Conservation (phyloP, 1,140 invertebrate species). For the Sitodiplosis mosellana region DNA sequence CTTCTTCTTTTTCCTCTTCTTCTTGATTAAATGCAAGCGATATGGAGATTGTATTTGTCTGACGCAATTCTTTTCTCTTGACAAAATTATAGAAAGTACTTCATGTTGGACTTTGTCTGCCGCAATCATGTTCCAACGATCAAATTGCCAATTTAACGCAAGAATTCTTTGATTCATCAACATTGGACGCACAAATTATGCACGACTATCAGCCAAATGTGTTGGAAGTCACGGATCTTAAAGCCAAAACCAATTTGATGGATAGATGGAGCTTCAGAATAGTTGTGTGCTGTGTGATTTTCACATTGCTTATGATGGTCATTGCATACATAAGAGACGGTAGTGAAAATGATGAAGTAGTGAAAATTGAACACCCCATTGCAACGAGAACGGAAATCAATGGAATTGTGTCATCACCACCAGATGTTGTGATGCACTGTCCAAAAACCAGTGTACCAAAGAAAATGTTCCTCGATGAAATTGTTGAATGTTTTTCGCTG, state of each 20-base stretch:
- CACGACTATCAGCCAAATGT: conserved; percentile 19
- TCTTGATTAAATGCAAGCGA: too few species aligned
- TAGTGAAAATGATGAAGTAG: background rate
- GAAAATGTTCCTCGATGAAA: background rate
- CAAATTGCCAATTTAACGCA: conserved; percentile 17
- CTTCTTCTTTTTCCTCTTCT: too few species aligned
- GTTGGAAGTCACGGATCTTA: conserved; percentile 19
- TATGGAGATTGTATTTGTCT: too few species aligned
- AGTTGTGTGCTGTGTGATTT: conserved; percentile 10
- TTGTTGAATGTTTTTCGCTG: conserved; percentile 17
- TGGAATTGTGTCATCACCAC: background rate
- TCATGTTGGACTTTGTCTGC: conserved; percentile 22
- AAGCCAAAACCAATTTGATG: conserved; percentile 13
- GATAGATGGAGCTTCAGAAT: conserved; percentile 15
- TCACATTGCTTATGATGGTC: conserved; percentile 13
- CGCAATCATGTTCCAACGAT: conserved; percentile 13
- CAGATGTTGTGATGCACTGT: background rate
- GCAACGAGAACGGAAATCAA: background rate
- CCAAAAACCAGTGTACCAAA: background rate
- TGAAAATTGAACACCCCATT: background rate
- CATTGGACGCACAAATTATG: conserved; percentile 14
- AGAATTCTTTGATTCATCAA: conserved; percentile 11
- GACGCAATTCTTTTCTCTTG: too few species aligned
- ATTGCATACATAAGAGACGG: conserved; percentile 6
- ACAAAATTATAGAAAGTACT: conserved; percentile 10